Conservation (phyloP, 2,888 invertebrate genomes). For the Lithophane semibrunnea region DNA sequence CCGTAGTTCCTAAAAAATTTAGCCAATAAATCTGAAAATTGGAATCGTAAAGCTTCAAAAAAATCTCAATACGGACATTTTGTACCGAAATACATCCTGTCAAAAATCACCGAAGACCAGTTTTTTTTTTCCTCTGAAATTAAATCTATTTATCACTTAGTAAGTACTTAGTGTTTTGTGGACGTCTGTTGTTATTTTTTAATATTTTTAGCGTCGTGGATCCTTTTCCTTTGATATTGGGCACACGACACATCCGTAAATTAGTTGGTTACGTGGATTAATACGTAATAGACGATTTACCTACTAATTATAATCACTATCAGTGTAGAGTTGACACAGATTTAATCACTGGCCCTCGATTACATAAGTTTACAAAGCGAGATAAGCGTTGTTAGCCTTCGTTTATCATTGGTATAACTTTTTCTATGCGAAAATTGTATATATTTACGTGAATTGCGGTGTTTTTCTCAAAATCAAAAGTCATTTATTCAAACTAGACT, state of each 20-base stretch:
- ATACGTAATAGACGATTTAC: constrained; percentile 1
- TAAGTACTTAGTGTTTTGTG: too few relatives aligned
- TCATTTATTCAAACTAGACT: too few relatives aligned
- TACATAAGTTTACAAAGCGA: constrained; percentile 22
- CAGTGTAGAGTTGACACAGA: constrained; percentile 33
- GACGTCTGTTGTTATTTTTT: too few relatives aligned
- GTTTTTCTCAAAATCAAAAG: not conserved
- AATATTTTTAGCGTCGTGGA: not conserved
- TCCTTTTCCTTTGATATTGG: not conserved
- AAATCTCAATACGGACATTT: too few relatives aligned
- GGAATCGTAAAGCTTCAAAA: too few relatives aligned
- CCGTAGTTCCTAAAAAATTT: too few relatives aligned
- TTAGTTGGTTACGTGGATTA: constrained; percentile 8
- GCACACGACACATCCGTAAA: not conserved
- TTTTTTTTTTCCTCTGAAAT: too few relatives aligned
- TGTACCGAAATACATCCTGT: too few relatives aligned
- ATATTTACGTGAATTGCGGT: not conserved
- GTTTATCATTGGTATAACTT: constrained; percentile 21
- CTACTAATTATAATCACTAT: not conserved
- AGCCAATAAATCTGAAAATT: too few relatives aligned
- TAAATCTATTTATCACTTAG: too few relatives aligned
- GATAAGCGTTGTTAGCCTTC: constrained; percentile 35
- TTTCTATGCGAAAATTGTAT: constrained; percentile 4
- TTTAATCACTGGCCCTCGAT: constrained; percentile 33
- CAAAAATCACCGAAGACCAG: too few relatives aligned